Evolutionary conservation across 2,888 invertebrate genomes (phyloP).

Genomic region (Brachyopa scutellaris): DNA sequence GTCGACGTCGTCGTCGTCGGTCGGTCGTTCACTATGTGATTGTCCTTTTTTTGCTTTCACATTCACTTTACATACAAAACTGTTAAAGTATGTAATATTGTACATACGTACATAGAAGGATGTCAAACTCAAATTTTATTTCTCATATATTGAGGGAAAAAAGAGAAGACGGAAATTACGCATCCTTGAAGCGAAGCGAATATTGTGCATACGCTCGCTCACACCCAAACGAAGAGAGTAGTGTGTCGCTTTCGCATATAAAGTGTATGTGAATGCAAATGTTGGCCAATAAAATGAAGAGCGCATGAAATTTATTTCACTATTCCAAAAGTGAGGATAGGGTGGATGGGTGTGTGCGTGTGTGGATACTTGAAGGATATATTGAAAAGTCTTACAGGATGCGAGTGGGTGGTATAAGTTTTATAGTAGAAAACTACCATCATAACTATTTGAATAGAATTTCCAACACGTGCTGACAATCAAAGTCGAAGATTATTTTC

Average conservation of each 20-base stretch:
- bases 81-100: conserved; percentile 37
- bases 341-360: not conserved
- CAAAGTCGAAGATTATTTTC: not conserved
- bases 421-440: not conserved
- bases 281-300: conserved; percentile 68
- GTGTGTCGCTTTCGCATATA: conserved; percentile 46
- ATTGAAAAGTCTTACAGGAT: conserved; percentile 27
- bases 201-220: conserved; percentile 34
- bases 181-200: conserved; percentile 58
- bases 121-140: conserved; percentile 70
- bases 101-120: conserved; percentile 58
- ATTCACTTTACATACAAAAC: conserved; percentile 23
- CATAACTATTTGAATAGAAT: conserved; percentile 35
- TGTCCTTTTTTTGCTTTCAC: conserved; percentile 25
- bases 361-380: conserved; percentile 21
- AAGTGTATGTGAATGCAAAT: conserved; percentile 63
- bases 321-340: not conserved
- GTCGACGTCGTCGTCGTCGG: not conserved
- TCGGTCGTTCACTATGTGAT: conserved; percentile 14
- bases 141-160: conserved; percentile 49
- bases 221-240: not conserved
- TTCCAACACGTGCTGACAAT: conserved; percentile 13
- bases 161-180: conserved; percentile 58
- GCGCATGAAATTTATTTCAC: conserved; percentile 68
- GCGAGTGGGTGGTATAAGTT: not conserved